Evolutionary conservation across 2,113 vertebrate genomes (phyloP), one percentile per base, ranked within the genome.

Genomic region (Pycnonotus jocosus): DNA sequence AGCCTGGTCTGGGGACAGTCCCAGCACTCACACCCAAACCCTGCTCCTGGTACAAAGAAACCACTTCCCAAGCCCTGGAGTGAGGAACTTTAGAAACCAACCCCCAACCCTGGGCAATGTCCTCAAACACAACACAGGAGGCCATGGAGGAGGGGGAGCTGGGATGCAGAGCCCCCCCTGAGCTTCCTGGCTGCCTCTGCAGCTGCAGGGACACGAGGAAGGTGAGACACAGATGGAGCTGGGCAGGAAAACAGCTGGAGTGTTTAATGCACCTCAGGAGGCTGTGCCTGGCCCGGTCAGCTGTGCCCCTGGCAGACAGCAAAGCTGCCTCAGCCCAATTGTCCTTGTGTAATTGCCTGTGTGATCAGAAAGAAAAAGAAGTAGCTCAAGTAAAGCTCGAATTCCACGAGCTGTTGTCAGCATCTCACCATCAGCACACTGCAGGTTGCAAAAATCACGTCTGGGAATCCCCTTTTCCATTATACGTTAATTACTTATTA

Each of bases 281-380:
- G 42, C 42, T 19, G 10, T 3, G 1, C 21, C 5, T 0, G 0
- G 56, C 44, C 35, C 1, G 7, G 44, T 7, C 31, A 56, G 61
- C 51, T 42, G 31, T 40, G 66, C n/a, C 62, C 23, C 1, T 19
- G 7, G 27, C 2, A 31, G 30, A 4, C 61, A 51, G 11, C 56
- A 79, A 35, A 83, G 20, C 45, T 44, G 2, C 16, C n/a, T 28
- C 24, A 66, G 56, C 31, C 42, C 27, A 66, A 57, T 6, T 37
- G 66, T 33, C 60, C 15, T 0, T 11, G 31, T 33, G 65, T 38
- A 27, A 35, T 9, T 47, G 56, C 80, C 57, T 60, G 30, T 45
- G 80, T 48, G 81, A 77, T 30, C 70, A 47, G 51, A 80, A 66
- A 35, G 53, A 53, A 33, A 38, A 62, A 77, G 40, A 51, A 7